A percentile compares a stretch with the other conserved stretches of the same genome.
Evolutionary conservation across 2,888 invertebrate genomes (phyloP).

Genomic region (Eurois occulta): DNA sequence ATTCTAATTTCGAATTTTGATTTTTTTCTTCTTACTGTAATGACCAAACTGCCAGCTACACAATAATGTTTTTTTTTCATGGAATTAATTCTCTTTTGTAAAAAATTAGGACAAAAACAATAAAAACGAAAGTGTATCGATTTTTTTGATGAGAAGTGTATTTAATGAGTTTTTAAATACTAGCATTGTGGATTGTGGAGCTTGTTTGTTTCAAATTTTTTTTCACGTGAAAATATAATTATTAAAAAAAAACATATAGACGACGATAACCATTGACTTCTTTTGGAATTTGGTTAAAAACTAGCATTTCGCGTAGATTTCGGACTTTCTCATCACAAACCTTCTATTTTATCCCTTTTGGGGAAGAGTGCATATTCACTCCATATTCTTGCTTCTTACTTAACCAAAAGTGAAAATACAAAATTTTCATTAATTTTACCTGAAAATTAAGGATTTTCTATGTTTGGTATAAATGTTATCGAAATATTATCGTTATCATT

Average conservation of each 20-base stretch:
- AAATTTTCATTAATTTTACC: not conserved
- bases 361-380: not conserved
- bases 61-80: too few species aligned
- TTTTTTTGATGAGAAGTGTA: too few species aligned
- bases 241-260: too few species aligned
- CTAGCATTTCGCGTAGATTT: not conserved
- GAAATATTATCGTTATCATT: not conserved
- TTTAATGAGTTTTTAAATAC: constrained; percentile 18
- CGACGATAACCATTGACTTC: too few species aligned
- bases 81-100: too few species aligned
- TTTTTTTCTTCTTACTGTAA: too few species aligned
- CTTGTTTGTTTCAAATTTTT: not conserved
- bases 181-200: not conserved
- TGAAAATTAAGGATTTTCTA: not conserved
- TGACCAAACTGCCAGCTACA: too few species aligned
- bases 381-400: not conserved
- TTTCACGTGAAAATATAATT: too few species aligned
- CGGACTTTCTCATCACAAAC: not conserved
- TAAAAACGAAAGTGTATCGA: too few species aligned
- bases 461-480: not conserved
- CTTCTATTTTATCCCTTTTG: not conserved
- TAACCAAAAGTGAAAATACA: not conserved
- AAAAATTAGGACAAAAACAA: too few species aligned
- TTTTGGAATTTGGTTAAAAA: not conserved
- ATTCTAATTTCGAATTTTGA: too few species aligned